Evolutionary conservation across 2,113 vertebrate species (phyloP).

Genomic region (Phylloscopus whistleri): DNA sequence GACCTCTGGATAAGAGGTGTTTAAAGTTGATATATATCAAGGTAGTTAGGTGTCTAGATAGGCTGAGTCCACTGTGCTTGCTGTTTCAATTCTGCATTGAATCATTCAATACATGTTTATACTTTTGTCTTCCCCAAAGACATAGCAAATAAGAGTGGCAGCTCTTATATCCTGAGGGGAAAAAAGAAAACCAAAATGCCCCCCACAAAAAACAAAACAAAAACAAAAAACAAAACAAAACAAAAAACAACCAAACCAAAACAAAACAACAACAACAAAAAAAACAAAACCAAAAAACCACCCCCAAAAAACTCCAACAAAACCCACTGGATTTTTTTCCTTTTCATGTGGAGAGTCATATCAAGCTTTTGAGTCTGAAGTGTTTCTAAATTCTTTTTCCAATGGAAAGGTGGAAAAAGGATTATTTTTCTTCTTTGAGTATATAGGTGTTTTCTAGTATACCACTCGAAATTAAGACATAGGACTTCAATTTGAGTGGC

Average conservation of each 20-base stretch:
- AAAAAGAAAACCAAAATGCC: background rate
- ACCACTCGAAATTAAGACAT: background rate
- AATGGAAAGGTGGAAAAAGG: background rate
- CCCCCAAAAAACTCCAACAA: background rate
- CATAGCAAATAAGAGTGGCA: background rate
- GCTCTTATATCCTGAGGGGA: background rate
- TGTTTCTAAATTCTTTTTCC: background rate
- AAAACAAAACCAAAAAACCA: no score
- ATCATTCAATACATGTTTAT: background rate
- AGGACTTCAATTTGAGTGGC: background rate
- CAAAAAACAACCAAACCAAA: no score
- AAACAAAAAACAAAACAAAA: background rate
- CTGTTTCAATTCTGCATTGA: background rate
- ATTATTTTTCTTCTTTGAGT: background rate
- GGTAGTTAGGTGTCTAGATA: background rate
- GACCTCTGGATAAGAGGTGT: background rate
- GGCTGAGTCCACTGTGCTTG: background rate
- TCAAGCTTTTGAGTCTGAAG: background rate
- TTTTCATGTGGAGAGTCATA: background rate
- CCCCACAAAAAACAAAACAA: no score
- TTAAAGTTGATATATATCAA: background rate
- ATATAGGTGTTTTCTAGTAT: background rate
- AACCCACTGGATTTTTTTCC: background rate
- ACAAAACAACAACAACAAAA: no score
- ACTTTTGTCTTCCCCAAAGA: background rate